These are phyloP conservation scores for Orius laevigatus DNA, from an alignment of 1,140 invertebrate species.

Conservation along the genomic window DNA sequence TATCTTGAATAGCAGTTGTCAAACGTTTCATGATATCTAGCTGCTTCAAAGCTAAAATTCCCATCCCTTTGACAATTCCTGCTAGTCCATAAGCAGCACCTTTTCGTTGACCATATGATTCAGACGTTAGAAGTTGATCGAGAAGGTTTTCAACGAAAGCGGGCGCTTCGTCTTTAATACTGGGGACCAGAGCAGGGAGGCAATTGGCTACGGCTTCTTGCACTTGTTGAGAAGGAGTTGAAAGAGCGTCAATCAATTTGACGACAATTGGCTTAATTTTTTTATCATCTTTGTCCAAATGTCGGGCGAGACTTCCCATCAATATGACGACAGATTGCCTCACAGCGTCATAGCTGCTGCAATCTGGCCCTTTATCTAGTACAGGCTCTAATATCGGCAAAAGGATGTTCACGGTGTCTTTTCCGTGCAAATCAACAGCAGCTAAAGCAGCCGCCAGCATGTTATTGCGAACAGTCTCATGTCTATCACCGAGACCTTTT, in stretches of 20 bases:
- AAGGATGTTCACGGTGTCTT: slow-evolving; percentile 54
- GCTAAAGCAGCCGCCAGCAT: slow-evolving; percentile 90
- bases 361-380: slow-evolving; percentile 77
- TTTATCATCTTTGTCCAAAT: slow-evolving; percentile 80
- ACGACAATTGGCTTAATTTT: slow-evolving; percentile 82
- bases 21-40: slow-evolving; percentile 89
- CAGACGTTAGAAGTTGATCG: slow-evolving; percentile 74
- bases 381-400: slow-evolving; percentile 82
- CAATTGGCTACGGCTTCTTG: slow-evolving; percentile 97
- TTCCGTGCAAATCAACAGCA: slow-evolving; percentile 81
- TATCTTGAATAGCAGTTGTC: slow-evolving; percentile 89
- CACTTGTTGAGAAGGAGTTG: slow-evolving; percentile 92
- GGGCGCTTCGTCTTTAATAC: slow-evolving; percentile 78
- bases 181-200: slow-evolving; percentile 79
- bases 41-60: slow-evolving; percentile 88
- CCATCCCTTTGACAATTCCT: slow-evolving; percentile 52
- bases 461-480: slow-evolving; percentile 61
- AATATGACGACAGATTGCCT: slow-evolving; percentile 91
- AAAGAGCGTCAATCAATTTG: slow-evolving; percentile 76
- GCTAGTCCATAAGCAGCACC: slow-evolving; percentile 81
- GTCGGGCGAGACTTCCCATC: slow-evolving; percentile 88
- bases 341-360: slow-evolving; percentile 78
- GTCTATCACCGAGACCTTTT: slow-evolving; percentile 70
- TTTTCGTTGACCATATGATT: slow-evolving; percentile 92
- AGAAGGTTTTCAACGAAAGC: slow-evolving; percentile 76